Conservation (phyloP, 2,797 vertebrate species). For the Pseudomugil gertrudae region DNA sequence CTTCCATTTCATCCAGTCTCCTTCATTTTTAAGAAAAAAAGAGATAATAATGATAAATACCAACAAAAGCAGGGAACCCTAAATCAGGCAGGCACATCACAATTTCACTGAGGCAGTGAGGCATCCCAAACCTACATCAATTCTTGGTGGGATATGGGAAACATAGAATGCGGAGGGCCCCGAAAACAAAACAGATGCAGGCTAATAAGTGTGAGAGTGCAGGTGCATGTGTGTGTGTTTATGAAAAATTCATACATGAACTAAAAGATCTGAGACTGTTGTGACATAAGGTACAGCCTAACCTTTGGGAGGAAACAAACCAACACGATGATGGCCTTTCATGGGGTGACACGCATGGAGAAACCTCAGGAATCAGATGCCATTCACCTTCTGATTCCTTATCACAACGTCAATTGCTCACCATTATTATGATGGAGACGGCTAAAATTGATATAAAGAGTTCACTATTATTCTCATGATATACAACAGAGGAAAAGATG, state of each 20-base stretch:
- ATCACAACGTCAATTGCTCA: conserved; percentile 65
- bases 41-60: conserved; percentile 77
- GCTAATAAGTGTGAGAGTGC: conserved; percentile 41
- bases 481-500: conserved; percentile 41
- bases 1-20: conserved; percentile 61
- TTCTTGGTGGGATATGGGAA: conserved; percentile 69
- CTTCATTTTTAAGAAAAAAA: conserved; percentile 62
- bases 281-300: conserved; percentile 66
- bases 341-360: conserved; percentile 80
- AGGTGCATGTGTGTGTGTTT: conserved; percentile 30
- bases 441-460: conserved; percentile 59
- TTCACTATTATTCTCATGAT: conserved; percentile 68
- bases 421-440: conserved; percentile 44
- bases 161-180: conserved; percentile 41
- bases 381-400: conserved; percentile 78
- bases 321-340: conserved; percentile 80
- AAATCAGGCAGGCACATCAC: conserved; percentile 76
- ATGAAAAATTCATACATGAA: conserved; percentile 47
- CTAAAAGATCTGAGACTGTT: conserved; percentile 57
- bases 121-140: conserved; percentile 78
- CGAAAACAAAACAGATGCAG: conserved; percentile 75
- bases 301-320: conserved; percentile 82
- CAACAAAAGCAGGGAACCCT: conserved; percentile 69
- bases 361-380: conserved; percentile 80
- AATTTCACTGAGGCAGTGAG: conserved; percentile 78